Base-by-base conservation (phyloP, 2,113 vertebrate species). In the Lethenteron camtschaticum region DNA sequence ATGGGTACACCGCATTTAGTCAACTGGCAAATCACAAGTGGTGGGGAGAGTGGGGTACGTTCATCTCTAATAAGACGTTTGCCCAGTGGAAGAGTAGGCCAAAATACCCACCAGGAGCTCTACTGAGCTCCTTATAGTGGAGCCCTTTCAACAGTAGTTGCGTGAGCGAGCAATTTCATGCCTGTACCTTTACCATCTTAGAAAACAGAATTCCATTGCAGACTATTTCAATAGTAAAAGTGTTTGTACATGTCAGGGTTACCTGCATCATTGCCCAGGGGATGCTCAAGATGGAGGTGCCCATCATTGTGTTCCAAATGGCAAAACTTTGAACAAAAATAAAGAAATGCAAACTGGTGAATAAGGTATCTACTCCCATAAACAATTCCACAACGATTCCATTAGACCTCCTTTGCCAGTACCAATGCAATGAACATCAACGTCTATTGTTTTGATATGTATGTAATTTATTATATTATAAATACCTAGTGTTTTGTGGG, bases 291-390 rank as follows among this genome's bases (percentile, higher is more conserved):
- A 99, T 95, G 18, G 94, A 96, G 5, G 94, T 99, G 18, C 92
- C 94, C 94, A 99, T 91, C 90, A 96, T 96, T n/a, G 92, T 96
- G 80, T 99, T 99, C 94, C 94, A 99, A 75, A 99, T 90, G 68
- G 92, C 89, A 80, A 99, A 99, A 78, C 94, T 96, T 76, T 58
- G 75, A 76, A 70, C 68, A 70, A 66, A 73, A 71, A 73, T 68
- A 72, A 18, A 57, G 8, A 24, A 55, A 9, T n/a, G 3, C 2
- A 57, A 56, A 16, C 68, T 71, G 24, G 8, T 56, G 57, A 13
- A 60, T 13, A 63, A 55, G 24, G 24, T 9, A 8, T 41, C 41
- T 41, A 41, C 41, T 41, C 41, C 41, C 41, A 41, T 41, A 41
- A 41, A 41, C 41, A 7, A 41, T 41, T 7, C 41, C 41, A 41